Evolutionary conservation across 1,140 invertebrate species (phyloP), one percentile per base, ranked within the genome.

Genomic region (Panulirus ornatus): DNA sequence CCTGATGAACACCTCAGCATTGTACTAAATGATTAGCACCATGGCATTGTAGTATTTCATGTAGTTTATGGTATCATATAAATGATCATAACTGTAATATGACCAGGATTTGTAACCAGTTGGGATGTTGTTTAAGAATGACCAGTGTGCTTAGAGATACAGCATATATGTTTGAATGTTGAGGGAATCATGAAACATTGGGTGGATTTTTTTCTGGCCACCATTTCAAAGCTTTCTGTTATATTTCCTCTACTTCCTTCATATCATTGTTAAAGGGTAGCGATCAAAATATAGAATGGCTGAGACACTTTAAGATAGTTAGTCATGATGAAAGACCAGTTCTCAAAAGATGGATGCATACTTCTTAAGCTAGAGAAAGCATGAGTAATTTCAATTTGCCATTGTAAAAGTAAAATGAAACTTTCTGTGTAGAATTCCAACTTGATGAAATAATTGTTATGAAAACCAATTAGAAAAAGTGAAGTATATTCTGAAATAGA

Each of bases 251-350:
- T 79, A 38, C 76, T 63, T 66, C 22, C 76, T 63, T 66, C 22
- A 58, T 85, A 47, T 42, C 40, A 79, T 34, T 79, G 36, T 40
- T 44, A 51, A n/a, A 88, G 47, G 85, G 76, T 88, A 88, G 85
- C 81, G 85, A 88, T 88, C 85, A 88, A 88, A 88, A 79, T 88
- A 88, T 88, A 88, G 85, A 88, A 84, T 71, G 82, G 82, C 82
- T 70, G 54, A 66, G 36, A 84, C 27, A 70, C 40, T 75, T 38
- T 44, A 75, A 75, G 2, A 38, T 75, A 75, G 36, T 22, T 75
- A 36, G 22, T 75, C 16, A 75, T 75, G 9, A 75, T 14, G 0
- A 1, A 22, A 75, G 34, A 75, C 22, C 30, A 16, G 30, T 75
- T 19, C 27, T 22, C 58, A 66, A 30, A 66, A 8, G 58, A 30